A percentile compares a stretch with the other conserved stretches of the same genome.
Conservation (phyloP, 2,888 invertebrate species). For the Callyntrura guangdongensis region DNA sequence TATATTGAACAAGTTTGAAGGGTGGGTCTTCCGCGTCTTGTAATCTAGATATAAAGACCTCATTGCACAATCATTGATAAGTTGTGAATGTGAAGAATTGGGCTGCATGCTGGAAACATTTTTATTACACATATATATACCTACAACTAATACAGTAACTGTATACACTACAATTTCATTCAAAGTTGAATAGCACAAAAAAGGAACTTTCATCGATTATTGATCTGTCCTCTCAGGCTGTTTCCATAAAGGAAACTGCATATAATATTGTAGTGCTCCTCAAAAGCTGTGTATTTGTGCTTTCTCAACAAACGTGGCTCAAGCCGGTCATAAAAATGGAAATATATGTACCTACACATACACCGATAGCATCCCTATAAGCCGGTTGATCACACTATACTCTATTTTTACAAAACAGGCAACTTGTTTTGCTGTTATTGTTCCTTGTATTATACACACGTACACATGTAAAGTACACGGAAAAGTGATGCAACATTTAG, state of each 20-base stretch:
- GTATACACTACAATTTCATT: not conserved
- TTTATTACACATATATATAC: not conserved
- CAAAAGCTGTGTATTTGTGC: not conserved
- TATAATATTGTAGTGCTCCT: no score
- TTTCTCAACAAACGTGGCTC: constrained; percentile 7
- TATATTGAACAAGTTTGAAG: not conserved
- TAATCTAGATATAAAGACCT: constrained; percentile 1
- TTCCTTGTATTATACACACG: no score
- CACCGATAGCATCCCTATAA: not conserved
- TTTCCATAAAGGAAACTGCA: not conserved
- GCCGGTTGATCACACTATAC: no score
- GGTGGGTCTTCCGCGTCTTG: not conserved
- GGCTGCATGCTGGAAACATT: not conserved
- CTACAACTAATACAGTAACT: no score
- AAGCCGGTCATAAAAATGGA: constrained; percentile 2
- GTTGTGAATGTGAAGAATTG: constrained; percentile 6
- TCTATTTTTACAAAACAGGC: no score
- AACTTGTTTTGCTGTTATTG: no score
- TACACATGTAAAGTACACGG: no score
- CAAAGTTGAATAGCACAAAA: not conserved
- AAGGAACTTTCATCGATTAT: constrained; percentile 55
- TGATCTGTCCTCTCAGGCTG: constrained; percentile 29
- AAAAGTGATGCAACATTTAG: no score
- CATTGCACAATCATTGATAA: not conserved
- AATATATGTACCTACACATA: not conserved